Base-by-base conservation (phyloP, 2,113 vertebrate genomes). In the Sinocyclocheilus anophthalmus region DNA sequence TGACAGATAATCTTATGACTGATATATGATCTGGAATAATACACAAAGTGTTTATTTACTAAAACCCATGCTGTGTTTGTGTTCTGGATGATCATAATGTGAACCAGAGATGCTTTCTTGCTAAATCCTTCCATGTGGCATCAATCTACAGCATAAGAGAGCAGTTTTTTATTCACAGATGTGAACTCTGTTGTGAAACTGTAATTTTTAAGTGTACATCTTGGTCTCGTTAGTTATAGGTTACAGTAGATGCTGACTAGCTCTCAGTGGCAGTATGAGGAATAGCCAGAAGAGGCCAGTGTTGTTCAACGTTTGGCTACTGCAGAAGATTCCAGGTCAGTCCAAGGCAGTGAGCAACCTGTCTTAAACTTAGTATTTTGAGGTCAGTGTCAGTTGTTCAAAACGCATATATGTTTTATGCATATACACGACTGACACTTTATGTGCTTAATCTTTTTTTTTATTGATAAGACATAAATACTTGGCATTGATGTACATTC, bases 381-480 rank as follows among this genome's bases (percentile, higher is more conserved):
- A 50, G 59, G 79, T 67, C 16, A 50, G 33, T 33, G 39, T 69
- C 61, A 67, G 24, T 69, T 48, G 24, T 48, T 81, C 33, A 42
- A 80, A 63, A 82, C 9, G 10, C 39, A 69, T 26, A 67, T 50
- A 63, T 26, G 5, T 45, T 20, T 45, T 45, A 18, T 45, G 22
- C 9, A 20, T 24, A 81, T 33, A 16, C 61, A 50, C 50, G 59
- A 63, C 26, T 48, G 3, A 50, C 5, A 42, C 16, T 82, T 86
- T 53, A 65, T 77, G 33, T 69, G 13, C 33, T 20, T 73, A 16
- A 18, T 50, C 75, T 48, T 48, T 33, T 57, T 37, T 33, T 67
- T 37, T 61, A 55, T 26, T 24, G 37, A 63, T 63, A 50, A 26
- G 73, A 70, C 53, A 86, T 88, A 86, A 85, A 85, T 50, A 85